Conservation (phyloP, 2,888 invertebrate genomes). For the Dendrolimus houi region DNA sequence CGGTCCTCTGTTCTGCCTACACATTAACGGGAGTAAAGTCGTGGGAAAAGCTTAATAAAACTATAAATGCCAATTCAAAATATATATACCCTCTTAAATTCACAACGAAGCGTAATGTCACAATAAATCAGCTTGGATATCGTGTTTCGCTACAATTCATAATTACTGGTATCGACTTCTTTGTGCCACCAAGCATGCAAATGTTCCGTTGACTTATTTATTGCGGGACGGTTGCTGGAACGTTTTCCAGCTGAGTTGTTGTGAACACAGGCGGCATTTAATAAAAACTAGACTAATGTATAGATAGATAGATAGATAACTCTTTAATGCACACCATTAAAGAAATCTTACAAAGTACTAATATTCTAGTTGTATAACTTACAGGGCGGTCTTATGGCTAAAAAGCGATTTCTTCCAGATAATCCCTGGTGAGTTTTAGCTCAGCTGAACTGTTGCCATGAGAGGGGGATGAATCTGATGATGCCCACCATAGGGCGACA, state of each 20-base stretch:
- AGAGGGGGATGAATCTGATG: no score
- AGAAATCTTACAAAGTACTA: no score
- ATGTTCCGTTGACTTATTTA: constrained; percentile 44
- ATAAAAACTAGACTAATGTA: neutral
- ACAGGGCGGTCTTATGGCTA: no score
- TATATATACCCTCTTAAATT: constrained; percentile 18
- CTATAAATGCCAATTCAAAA: neutral
- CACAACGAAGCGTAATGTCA: constrained; percentile 29
- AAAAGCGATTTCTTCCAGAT: no score
- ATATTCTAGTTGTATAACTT: no score
- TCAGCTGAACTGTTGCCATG: no score
- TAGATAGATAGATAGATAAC: constrained; percentile 1
- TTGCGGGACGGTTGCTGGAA: constrained; percentile 14
- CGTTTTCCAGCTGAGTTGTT: constrained; percentile 3
- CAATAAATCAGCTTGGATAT: constrained; percentile 42
- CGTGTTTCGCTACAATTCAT: constrained; percentile 51
- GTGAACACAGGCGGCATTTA: neutral
- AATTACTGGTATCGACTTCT: constrained; percentile 56
- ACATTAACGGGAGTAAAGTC: no score
- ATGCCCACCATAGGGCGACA: no score
- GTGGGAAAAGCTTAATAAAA: no score
- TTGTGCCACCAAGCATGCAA: constrained; percentile 49
- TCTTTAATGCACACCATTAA: neutral
- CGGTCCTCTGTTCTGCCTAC: no score
- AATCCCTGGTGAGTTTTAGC: no score